Conservation (phyloP, 2,888 invertebrate genomes). For the Panorpa germanica region DNA sequence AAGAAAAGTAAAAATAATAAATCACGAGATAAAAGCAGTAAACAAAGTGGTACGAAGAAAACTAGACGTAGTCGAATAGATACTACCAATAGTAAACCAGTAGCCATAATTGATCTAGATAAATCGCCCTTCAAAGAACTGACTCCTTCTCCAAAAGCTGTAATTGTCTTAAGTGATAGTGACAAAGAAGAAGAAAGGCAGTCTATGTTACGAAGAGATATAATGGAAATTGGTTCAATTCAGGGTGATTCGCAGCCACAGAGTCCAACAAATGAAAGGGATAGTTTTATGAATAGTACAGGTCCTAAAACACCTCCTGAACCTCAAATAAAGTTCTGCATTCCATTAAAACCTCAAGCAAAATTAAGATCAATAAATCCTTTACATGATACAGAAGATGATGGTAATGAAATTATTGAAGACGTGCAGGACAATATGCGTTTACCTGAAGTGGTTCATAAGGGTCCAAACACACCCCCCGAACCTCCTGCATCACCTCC, state of each 20-base stretch:
- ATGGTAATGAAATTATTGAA: constrained; percentile 21
- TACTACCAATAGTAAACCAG: constrained; percentile 45
- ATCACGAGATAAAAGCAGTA: constrained; percentile 12
- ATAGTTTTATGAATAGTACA: constrained; percentile 20
- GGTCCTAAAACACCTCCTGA: constrained; percentile 63
- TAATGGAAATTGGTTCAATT: constrained; percentile 21
- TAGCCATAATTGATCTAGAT: constrained; percentile 71
- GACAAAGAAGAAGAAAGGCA: constrained; percentile 30
- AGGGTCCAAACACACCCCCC: constrained; percentile 54
- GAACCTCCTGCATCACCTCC: constrained; percentile 47
- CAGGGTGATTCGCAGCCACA: constrained; percentile 15
- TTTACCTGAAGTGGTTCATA: constrained; percentile 24
- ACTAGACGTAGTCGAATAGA: constrained; percentile 16
- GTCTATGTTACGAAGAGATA: constrained; percentile 21
- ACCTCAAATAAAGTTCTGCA: constrained; percentile 46
- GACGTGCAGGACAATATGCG: too few species aligned
- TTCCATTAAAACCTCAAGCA: constrained; percentile 28
- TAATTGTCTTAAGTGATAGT: constrained; percentile 71
- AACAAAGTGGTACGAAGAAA: constrained; percentile 15
- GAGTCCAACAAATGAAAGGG: constrained; percentile 9
- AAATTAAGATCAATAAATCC: constrained; percentile 38
- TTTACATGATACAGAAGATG: constrained; percentile 34
- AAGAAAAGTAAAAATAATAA: constrained; percentile 13
- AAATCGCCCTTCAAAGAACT: constrained; percentile 71
- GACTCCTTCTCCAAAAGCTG: constrained; percentile 58